Conservation (phyloP, 2,797 vertebrate species). For the Lateolabrax maculatus region DNA sequence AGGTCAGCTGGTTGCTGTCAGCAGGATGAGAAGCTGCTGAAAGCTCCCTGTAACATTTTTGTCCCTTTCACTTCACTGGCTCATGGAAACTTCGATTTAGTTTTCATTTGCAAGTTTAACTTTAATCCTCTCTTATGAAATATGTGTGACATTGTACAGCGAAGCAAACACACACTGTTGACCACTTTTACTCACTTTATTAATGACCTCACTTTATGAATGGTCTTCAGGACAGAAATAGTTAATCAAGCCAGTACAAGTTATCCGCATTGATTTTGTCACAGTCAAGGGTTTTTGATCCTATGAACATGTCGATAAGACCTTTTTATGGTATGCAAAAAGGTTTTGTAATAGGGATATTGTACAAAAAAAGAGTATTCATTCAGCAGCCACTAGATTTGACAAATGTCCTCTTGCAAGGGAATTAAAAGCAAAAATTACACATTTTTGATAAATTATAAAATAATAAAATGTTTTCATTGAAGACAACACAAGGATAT, state of each 20-base stretch:
- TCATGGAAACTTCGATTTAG: background rate
- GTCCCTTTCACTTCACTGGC: background rate
- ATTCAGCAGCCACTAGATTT: background rate
- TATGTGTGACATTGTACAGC: background rate
- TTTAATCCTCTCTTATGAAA: background rate
- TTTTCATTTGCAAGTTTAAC: background rate
- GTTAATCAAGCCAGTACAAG: background rate
- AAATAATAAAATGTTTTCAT: background rate
- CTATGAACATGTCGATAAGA: background rate
- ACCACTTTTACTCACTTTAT: background rate
- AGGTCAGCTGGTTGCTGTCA: constrained; percentile 82
- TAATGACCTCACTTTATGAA: background rate
- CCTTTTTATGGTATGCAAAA: background rate
- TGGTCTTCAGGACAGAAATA: too few relatives aligned
- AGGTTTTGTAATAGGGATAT: background rate
- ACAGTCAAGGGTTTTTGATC: background rate
- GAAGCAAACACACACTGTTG: background rate
- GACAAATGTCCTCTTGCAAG: background rate
- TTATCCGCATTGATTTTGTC: background rate
- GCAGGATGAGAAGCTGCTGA: constrained; percentile 45
- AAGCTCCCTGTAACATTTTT: constrained; percentile 13
- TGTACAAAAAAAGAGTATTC: too few relatives aligned
- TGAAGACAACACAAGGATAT: background rate
- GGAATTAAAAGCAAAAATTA: background rate
- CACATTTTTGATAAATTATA: background rate